Conservation (phyloP, 2,797 vertebrate genomes). For the Echiichthys vipera region DNA sequence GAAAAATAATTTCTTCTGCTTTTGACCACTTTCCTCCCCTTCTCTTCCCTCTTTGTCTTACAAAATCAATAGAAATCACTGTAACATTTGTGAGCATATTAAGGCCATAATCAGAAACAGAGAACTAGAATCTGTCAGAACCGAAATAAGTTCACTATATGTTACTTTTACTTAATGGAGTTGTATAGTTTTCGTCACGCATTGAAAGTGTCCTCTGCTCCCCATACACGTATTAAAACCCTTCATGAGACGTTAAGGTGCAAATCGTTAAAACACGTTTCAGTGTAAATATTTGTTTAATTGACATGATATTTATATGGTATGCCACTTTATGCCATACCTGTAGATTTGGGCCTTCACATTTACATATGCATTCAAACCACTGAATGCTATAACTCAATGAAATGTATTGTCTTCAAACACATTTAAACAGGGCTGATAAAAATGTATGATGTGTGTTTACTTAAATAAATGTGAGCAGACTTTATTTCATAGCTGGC, state of each 20-base stretch:
- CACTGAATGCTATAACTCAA: neutral
- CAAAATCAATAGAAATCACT: conserved; percentile 15
- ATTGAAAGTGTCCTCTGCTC: conserved; percentile 1
- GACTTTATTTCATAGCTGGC: conserved; percentile 36
- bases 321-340: neutral
- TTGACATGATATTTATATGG: neutral
- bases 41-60: neutral
- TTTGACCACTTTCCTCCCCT: neutral
- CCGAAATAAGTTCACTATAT: conserved; percentile 1
- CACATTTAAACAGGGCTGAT: conserved; percentile 1
- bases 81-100: neutral
- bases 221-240: neutral
- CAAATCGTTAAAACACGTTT: neutral
- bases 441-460: conserved; percentile 26
- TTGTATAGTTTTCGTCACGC: neutral
- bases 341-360: conserved; percentile 30
- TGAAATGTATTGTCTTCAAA: neutral
- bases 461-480: conserved; percentile 32
- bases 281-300: neutral
- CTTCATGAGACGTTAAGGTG: neutral
- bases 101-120: conserved; percentile 2
- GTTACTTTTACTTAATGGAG: neutral
- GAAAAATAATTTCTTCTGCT: conserved; percentile 1
- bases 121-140: neutral
- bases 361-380: conserved; percentile 11